phyloP scores from a whole-genome alignment of 2,797 vertebrate genomes.

The Protonibea diacanthus region DNA sequence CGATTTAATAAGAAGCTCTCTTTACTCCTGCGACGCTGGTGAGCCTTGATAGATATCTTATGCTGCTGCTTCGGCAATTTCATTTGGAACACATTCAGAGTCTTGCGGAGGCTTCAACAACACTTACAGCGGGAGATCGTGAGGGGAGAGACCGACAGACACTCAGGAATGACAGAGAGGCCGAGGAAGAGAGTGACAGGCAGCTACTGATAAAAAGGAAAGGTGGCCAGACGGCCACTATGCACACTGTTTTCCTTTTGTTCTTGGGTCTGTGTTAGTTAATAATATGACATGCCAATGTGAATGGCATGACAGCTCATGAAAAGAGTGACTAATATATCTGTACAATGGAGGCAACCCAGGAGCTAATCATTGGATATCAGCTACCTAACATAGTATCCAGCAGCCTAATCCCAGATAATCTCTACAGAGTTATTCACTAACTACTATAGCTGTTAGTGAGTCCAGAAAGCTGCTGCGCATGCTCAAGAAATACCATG shows the following conservation, averaged over 20 bases:
- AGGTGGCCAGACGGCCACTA: conserved; percentile 2
- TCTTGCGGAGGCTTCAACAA: conserved; percentile 66
- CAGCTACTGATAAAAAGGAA: conserved; percentile 33
- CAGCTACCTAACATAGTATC: background rate
- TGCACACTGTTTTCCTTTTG: no score
- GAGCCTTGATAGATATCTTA: conserved; percentile 80
- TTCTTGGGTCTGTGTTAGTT: no score
- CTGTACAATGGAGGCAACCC: background rate
- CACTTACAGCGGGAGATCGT: conserved; percentile 34
- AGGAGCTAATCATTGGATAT: background rate
- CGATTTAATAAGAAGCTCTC: conserved; percentile 84
- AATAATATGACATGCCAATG: background rate
- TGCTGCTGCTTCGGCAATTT: conserved; percentile 79
- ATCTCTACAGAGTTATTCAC: background rate
- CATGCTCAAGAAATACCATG: background rate
- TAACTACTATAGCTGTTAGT: no score
- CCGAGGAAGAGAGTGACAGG: conserved; percentile 20
- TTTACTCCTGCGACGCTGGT: conserved; percentile 68
- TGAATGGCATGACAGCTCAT: background rate
- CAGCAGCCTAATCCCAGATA: background rate
- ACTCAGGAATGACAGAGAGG: background rate
- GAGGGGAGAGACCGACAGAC: background rate
- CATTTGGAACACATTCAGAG: conserved; percentile 82
- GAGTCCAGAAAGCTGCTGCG: background rate
- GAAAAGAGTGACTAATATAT: background rate